phyloP scores from a whole-genome alignment of 2,888 invertebrate genomes.

The Leucophenga maculata region DNA sequence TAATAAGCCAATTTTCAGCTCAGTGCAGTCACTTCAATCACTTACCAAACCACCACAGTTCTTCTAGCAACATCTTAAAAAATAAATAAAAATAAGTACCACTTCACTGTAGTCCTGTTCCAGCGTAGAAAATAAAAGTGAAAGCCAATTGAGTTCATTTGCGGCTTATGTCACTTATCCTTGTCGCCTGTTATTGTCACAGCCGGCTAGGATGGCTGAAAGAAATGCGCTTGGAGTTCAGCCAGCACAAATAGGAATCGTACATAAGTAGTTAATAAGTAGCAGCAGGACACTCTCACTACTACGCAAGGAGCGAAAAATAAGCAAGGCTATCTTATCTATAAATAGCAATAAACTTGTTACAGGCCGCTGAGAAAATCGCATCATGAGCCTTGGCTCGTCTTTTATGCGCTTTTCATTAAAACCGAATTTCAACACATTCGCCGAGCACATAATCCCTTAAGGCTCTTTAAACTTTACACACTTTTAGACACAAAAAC shows the following conservation, averaged over 20 bases:
- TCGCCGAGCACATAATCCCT: constrained; percentile 61
- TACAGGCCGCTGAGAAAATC: constrained; percentile 42
- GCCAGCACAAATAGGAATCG: neutral
- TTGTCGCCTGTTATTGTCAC: constrained; percentile 35
- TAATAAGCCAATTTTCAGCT: neutral
- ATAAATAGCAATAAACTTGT: constrained; percentile 60
- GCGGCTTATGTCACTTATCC: constrained; percentile 58
- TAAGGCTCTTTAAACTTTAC: constrained; percentile 68
- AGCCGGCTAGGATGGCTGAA: constrained; percentile 45
- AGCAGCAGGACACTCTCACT: constrained; percentile 26
- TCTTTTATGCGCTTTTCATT: constrained; percentile 48
- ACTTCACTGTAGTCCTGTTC: neutral
- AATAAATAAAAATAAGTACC: constrained; percentile 13
- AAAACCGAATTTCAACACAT: constrained; percentile 63
- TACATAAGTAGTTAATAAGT: constrained; percentile 18
- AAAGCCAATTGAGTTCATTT: constrained; percentile 30
- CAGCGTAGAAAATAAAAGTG: constrained; percentile 4
- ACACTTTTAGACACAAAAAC: constrained; percentile 52
- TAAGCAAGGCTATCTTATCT: constrained; percentile 41
- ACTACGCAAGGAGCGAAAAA: no score
- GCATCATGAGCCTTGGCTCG: constrained; percentile 37
- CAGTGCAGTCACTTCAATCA: neutral
- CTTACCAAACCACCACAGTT: neutral
- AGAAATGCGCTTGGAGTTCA: constrained; percentile 15
- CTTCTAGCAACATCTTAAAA: constrained; percentile 26